phyloP scores from a whole-genome alignment of 2,113 vertebrate species.

The Sceloporus undulatus region DNA sequence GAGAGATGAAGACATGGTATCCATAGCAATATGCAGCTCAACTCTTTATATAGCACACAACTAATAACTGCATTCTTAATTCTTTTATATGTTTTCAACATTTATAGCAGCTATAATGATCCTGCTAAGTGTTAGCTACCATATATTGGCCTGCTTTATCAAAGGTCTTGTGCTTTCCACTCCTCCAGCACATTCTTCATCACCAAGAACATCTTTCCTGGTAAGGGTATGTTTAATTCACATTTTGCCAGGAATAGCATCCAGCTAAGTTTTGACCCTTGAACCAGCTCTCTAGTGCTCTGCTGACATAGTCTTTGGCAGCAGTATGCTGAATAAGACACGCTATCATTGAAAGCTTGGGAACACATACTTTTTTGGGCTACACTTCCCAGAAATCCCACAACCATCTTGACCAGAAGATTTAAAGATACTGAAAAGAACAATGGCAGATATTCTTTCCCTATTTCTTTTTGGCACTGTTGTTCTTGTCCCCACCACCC shows the following conservation, averaged over 20 bases:
- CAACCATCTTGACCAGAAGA: too few relatives aligned
- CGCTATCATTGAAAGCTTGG: too few relatives aligned
- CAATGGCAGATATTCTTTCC: too few relatives aligned
- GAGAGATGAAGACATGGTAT: constrained; percentile 1
- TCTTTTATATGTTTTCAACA: constrained; percentile 10
- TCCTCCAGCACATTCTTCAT: neutral
- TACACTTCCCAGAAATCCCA: too few relatives aligned
- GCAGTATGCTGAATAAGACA: neutral
- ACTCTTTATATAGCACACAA: constrained; percentile 5
- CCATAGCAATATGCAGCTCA: constrained; percentile 34
- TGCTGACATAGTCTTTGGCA: neutral
- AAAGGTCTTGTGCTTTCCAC: neutral
- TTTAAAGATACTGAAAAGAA: too few relatives aligned
- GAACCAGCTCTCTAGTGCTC: neutral
- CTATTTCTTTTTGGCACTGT: too few relatives aligned
- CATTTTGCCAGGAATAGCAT: neutral
- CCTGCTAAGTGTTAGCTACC: constrained; percentile 10
- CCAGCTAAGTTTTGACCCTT: neutral
- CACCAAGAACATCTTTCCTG: neutral
- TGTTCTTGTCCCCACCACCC: too few relatives aligned
- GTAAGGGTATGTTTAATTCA: neutral
- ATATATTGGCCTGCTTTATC: neutral
- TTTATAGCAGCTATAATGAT: neutral
- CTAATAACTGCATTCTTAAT: neutral
- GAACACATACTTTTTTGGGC: too few relatives aligned